A percentile compares a stretch with the other conserved stretches of the same genome.
Evolutionary conservation across 2,113 vertebrate genomes (phyloP).

Genomic region (Leptodactylus fuscus): DNA sequence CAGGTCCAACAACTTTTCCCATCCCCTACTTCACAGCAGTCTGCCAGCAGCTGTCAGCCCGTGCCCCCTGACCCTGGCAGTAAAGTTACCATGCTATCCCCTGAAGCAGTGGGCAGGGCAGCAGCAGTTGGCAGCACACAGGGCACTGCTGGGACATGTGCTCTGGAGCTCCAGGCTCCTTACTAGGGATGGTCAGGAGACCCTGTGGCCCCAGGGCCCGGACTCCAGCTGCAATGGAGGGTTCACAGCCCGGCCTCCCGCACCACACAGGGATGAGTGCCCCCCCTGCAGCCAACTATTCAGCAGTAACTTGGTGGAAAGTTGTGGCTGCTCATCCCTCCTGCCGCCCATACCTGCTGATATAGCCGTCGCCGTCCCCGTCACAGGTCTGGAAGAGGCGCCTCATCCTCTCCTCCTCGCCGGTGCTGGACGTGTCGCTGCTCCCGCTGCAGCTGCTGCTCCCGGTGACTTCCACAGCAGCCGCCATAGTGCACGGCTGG

Average conservation of each 20-base stretch:
- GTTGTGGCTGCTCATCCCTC: background rate
- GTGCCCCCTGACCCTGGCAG: background rate
- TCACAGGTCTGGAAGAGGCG: conserved; percentile 83
- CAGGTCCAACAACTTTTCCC: too few relatives aligned
- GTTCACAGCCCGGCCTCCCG: background rate
- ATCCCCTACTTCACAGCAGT: too few relatives aligned
- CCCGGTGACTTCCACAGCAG: conserved; percentile 64
- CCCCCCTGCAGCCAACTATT: conserved; percentile 7
- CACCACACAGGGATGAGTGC: background rate
- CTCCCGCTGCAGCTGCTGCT: conserved; percentile 71
- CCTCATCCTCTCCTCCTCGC: conserved; percentile 81
- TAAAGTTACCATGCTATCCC: background rate
- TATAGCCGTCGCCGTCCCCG: conserved; percentile 80
- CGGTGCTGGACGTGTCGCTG: conserved; percentile 79
- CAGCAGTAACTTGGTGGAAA: background rate
- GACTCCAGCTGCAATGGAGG: background rate
- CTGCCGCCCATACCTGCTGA: conserved; percentile 75
- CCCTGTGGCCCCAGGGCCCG: background rate
- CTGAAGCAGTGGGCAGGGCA: background rate
- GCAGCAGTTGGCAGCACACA: too few relatives aligned
- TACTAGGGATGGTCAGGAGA: too few relatives aligned
- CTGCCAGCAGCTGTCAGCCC: background rate
- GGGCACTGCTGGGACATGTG: background rate
- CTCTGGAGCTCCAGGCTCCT: background rate
- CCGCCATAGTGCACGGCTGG: conserved; percentile 73